A percentile compares a stretch with the other conserved stretches of the same genome.
phyloP scores from a whole-genome alignment of 2,888 invertebrate species.

The Oscheius onirici region DNA sequence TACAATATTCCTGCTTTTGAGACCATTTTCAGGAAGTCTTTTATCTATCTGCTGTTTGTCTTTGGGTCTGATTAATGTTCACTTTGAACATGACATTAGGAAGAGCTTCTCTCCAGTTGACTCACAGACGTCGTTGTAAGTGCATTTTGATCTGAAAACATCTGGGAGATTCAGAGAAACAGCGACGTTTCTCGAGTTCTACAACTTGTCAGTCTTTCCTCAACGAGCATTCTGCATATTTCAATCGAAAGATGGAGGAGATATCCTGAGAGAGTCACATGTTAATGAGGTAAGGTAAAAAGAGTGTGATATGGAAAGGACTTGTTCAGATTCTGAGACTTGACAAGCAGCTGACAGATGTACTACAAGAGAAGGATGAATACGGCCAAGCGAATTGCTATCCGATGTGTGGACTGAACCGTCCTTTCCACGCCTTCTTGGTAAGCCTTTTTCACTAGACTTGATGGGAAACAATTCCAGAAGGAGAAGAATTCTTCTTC shows the following conservation, averaged over 20 bases:
- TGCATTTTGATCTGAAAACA: constrained; percentile 6
- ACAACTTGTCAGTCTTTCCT: constrained; percentile 34
- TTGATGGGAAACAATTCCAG: neutral
- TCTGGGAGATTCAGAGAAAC: constrained; percentile 32
- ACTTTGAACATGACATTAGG: constrained; percentile 65
- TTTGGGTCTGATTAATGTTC: constrained; percentile 53
- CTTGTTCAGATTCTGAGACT: constrained; percentile 42
- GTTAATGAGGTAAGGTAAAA: constrained; percentile 11
- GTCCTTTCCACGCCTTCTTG: constrained; percentile 63
- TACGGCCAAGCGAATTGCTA: constrained; percentile 55
- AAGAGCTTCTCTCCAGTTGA: constrained; percentile 65
- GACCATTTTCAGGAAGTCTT: constrained; percentile 46
- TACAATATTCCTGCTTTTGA: neutral
- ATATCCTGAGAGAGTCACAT: constrained; percentile 29
- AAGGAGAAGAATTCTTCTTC: constrained; percentile 6
- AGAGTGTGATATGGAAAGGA: neutral
- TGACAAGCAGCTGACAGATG: constrained; percentile 38
- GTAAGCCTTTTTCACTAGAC: constrained; percentile 37
- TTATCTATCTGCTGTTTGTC: constrained; percentile 39
- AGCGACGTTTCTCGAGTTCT: constrained; percentile 22
- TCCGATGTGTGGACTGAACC: constrained; percentile 65
- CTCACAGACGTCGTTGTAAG: constrained; percentile 63
- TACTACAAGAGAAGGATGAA: constrained; percentile 37
- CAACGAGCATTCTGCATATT: constrained; percentile 37
- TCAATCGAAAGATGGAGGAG: constrained; percentile 30